Evolutionary conservation across 1,140 invertebrate species (phyloP), one percentile per base, ranked within the genome.

Genomic region (Camponotus pennsylvanicus): DNA sequence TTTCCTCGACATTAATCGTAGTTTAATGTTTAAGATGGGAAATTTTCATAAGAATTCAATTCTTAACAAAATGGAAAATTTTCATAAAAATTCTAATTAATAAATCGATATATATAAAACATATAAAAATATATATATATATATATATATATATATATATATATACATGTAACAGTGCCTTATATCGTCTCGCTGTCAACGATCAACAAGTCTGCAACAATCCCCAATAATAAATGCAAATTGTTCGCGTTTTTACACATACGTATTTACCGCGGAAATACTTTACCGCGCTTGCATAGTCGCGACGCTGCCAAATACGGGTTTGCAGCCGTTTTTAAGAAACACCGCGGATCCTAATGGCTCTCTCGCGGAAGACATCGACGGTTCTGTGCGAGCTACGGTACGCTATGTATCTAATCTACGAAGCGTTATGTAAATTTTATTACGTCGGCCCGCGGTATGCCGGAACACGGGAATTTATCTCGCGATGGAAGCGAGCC

Each of bases 391-490:
- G 67, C 52, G 69, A 73, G 42, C 27, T 27, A 55, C 45, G 34
- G 32, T 63, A 83, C 69, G 61, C 40, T 73, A 52, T 27, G 61
- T 78, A 66, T 85, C 82, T 85, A 86, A 86, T 86, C 69, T 69
- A 73, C 69, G 59, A 78, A 57, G 76, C 82, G 86, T 88, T 91
- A 91, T 91, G 90, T 64, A 86, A 91, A 91, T 91, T 90, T 88
- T 77, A 75, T 86, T 78, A 67, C 40, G 59, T 49, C 85, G 76
- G 37, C 86, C 85, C 69, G 85, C 80, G 78, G 87, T 82, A 69
- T 90, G 79, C 86, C 84, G 88, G 80, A 90, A 88, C 82, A 85
- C 71, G 61, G 86, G 83, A 88, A 90, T 91, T 91, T 91, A 91
- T 90, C 85, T 86, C 55, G 52, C 52, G 76, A 37, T 77, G 55